phyloP scores from a whole-genome alignment of 1,140 invertebrate species.

The Acromyrmex heyeri region DNA sequence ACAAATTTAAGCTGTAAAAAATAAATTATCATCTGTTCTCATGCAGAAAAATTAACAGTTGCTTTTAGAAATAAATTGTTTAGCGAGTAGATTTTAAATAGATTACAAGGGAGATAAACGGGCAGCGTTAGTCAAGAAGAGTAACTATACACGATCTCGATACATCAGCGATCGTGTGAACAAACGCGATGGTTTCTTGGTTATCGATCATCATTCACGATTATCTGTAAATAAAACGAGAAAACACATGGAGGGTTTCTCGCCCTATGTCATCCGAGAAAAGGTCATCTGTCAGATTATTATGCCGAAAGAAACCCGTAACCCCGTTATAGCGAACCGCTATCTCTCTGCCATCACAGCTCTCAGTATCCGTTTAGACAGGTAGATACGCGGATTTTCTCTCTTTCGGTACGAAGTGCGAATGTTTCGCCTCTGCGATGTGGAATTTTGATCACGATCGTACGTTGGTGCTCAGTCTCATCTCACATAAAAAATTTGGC shows the following conservation, averaged over 20 bases:
- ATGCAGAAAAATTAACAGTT: neutral
- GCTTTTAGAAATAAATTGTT: conserved; percentile 7
- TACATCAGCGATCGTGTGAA: conserved; percentile 43
- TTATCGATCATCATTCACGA: neutral
- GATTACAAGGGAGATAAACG: neutral
- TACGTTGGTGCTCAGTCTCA: neutral
- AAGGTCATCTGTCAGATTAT: conserved; percentile 28
- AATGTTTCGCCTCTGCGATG: neutral
- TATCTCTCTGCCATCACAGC: conserved; percentile 43
- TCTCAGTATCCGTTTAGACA: conserved; percentile 47
- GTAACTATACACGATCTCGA: conserved; percentile 39
- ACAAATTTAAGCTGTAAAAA: neutral
- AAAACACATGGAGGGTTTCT: conserved; percentile 54
- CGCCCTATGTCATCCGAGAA: conserved; percentile 56
- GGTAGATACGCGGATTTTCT: conserved; percentile 31
- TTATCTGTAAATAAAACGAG: conserved; percentile 17
- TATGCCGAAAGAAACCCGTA: conserved; percentile 32
- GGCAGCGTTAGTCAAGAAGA: conserved; percentile 4
- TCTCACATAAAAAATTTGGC: neutral
- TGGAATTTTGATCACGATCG: neutral
- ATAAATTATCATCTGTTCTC: neutral
- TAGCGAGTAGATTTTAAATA: neutral
- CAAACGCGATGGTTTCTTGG: neutral
- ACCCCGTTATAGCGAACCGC: conserved; percentile 42
- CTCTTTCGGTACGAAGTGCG: neutral